These are phyloP conservation scores for Ophioderma brevispina DNA, from an alignment of 35 echinoderm and acorn worm genomes.

Conservation along the genomic window DNA sequence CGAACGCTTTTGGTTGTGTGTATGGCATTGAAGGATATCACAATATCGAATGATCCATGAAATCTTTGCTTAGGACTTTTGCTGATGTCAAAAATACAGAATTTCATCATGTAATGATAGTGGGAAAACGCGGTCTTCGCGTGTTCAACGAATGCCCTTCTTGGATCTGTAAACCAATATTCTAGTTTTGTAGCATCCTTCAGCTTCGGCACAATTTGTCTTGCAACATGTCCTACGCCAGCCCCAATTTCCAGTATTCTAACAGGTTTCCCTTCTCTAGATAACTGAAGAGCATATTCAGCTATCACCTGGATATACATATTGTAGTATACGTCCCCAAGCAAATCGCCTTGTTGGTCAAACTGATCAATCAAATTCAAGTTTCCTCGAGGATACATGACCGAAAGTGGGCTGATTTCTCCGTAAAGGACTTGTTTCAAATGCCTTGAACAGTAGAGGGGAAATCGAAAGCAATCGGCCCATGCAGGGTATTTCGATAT, in stretches of 20 bases:
- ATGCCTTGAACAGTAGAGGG: constrained; percentile 8
- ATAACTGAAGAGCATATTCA: constrained; percentile 2
- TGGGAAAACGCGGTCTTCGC: not conserved
- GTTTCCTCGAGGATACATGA: not conserved
- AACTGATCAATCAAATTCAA: not conserved
- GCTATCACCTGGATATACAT: constrained; percentile 12
- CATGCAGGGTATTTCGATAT: not conserved
- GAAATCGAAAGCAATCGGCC: not conserved
- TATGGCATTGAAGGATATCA: not conserved
- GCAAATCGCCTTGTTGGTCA: not conserved
- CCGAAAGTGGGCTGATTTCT: constrained; percentile 1
- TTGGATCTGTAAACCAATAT: constrained; percentile 2
- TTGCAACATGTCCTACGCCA: not conserved
- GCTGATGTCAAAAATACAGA: not conserved
- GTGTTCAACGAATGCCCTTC: constrained; percentile 4
- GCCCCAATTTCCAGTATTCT: not conserved
- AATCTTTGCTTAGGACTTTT: constrained; percentile 9
- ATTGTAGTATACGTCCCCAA: constrained; percentile 8
- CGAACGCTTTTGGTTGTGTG: not conserved
- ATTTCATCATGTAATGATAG: not conserved
- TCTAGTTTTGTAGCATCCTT: not conserved
- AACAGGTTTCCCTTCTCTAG: not conserved
- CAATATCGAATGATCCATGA: constrained; percentile 3
- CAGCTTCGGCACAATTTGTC: not conserved
- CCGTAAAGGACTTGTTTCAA: not conserved